These are phyloP conservation scores for Daphoenositta chrysoptera DNA, from an alignment of 2,113 vertebrate species.

Conservation along the genomic window DNA sequence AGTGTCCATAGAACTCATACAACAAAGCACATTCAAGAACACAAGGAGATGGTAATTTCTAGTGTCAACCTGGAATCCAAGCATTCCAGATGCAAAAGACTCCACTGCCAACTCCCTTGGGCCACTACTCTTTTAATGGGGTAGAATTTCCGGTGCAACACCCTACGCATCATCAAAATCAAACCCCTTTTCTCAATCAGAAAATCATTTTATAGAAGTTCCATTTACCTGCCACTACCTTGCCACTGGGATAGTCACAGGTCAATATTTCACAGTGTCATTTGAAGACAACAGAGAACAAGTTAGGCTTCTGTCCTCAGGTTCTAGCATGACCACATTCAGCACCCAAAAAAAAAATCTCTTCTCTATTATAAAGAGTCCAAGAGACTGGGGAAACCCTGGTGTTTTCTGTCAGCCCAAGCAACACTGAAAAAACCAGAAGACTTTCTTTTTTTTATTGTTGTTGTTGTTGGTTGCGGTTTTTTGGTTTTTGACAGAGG, in stretches of 20 bases:
- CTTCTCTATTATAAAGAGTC: not conserved
- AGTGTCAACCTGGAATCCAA: not conserved
- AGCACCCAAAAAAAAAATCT: not conserved
- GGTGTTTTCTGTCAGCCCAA: not conserved
- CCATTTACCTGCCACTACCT: not conserved
- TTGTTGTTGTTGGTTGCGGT: not conserved
- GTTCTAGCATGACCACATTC: not conserved
- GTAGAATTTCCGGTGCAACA: not conserved
- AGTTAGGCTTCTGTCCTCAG: not conserved
- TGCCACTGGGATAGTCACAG: not conserved
- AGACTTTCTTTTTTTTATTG: not conserved
- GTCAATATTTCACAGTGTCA: not conserved
- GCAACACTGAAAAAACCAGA: not conserved
- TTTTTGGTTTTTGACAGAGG: not conserved
- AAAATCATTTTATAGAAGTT: not conserved
- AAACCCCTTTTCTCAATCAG: not conserved
- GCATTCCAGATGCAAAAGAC: not conserved
- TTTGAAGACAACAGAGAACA: not conserved
- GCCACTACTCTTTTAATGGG: not conserved
- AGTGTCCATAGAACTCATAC: not conserved
- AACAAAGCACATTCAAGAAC: not conserved
- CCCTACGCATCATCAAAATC: accelerated
- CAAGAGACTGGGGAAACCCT: not conserved
- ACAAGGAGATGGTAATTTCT: not conserved
- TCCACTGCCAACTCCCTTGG: not conserved